These are phyloP conservation scores for Helicoverpa assulta DNA, from an alignment of 2,888 invertebrate genomes.

Conservation along the genomic window DNA sequence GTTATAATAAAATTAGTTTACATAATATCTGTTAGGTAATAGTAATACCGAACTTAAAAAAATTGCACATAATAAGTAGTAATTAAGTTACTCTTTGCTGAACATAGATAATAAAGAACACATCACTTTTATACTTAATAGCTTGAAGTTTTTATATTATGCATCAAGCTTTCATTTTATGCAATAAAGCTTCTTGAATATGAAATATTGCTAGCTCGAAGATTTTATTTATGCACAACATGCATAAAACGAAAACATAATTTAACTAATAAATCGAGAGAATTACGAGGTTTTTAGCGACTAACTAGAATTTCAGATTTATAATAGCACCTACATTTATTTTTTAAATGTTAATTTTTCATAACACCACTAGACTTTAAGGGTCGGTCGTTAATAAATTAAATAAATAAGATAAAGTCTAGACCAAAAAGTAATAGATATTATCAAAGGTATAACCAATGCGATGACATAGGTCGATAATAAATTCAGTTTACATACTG, in stretches of 20 bases:
- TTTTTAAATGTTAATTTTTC: too few species aligned
- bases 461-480: not conserved
- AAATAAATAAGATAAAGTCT: not conserved
- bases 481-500: not conserved
- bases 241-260: too few species aligned
- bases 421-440: not conserved
- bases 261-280: too few species aligned
- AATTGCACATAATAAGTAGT: not conserved
- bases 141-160: not conserved
- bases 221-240: not conserved
- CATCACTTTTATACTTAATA: not conserved
- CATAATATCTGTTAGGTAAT: too few species aligned
- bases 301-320: too few species aligned
- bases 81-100: too few species aligned
- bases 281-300: too few species aligned
- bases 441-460: not conserved
- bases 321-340: too few species aligned
- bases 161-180: not conserved
- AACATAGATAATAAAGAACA: too few species aligned
- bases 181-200: constrained; percentile 1
- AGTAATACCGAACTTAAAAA: too few species aligned
- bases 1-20: too few species aligned
- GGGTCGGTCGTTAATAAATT: not conserved
- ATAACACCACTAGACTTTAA: not conserved
- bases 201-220: not conserved